phyloP scores from a whole-genome alignment of 2,888 invertebrate species.

The Aproaerema taeniolella region DNA sequence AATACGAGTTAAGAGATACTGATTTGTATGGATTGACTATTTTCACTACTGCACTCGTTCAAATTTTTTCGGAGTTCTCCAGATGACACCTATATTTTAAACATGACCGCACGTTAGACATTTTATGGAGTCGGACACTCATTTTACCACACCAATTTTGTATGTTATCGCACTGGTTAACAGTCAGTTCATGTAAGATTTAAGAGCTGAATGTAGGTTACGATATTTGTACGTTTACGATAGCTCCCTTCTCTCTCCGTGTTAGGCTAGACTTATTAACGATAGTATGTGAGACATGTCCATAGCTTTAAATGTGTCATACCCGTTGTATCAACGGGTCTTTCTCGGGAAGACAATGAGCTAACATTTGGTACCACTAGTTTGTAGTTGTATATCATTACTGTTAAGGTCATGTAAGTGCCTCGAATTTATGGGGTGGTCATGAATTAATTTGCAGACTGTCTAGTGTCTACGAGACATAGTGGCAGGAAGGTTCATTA shows the following conservation, averaged over 20 bases:
- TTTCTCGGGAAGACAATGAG: slow-evolving; percentile 59
- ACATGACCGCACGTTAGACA: slow-evolving; percentile 62
- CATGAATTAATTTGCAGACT: slow-evolving; percentile 49
- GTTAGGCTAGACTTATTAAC: slow-evolving; percentile 66
- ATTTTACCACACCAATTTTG: slow-evolving; percentile 68
- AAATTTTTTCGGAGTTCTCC: slow-evolving; percentile 53
- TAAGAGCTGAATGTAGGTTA: slow-evolving; percentile 64
- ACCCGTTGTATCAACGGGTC: slow-evolving; percentile 74
- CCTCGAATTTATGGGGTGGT: slow-evolving; percentile 70
- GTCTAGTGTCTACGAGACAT: slow-evolving; percentile 28
- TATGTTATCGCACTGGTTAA: slow-evolving; percentile 68
- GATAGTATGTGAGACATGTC: slow-evolving; percentile 72
- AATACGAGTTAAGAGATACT: slow-evolving; percentile 39
- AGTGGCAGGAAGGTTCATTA: too few species aligned
- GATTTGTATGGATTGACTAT: slow-evolving; percentile 52
- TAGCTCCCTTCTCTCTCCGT: slow-evolving; percentile 69
- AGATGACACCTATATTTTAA: slow-evolving; percentile 55
- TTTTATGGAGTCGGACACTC: slow-evolving; percentile 60
- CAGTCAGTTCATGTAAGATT: slow-evolving; percentile 59
- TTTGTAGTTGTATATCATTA: slow-evolving; percentile 73
- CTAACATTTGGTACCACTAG: slow-evolving; percentile 67
- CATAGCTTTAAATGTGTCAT: slow-evolving; percentile 76
- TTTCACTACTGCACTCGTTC: slow-evolving; percentile 67
- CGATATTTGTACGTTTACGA: slow-evolving; percentile 64
- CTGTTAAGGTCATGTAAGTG: slow-evolving; percentile 73